A percentile compares a stretch with the other conserved stretches of the same genome.
These are phyloP conservation scores for Avahi laniger DNA, from an alignment of 2,797 vertebrate genomes.

Conservation along the genomic window DNA sequence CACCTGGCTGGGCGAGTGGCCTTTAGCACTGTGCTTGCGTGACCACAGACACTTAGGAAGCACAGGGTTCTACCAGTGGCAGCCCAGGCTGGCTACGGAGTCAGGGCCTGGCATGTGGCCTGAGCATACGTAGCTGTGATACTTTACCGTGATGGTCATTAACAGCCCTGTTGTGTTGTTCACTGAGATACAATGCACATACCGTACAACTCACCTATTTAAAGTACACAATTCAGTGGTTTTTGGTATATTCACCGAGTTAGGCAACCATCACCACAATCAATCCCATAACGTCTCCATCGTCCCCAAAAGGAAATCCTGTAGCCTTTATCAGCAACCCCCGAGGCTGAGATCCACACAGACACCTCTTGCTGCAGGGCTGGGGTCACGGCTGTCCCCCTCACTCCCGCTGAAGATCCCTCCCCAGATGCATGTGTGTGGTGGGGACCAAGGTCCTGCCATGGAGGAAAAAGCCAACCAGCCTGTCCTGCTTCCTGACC, in stretches of 20 bases:
- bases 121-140: not conserved
- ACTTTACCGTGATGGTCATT: not conserved
- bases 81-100: not conserved
- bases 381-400: not conserved
- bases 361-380: not conserved
- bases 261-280: not conserved
- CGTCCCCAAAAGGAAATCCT: not conserved
- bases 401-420: not conserved
- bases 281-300: not conserved
- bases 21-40: not conserved
- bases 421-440: no score
- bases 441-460: not conserved
- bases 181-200: not conserved
- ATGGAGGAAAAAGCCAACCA: not conserved
- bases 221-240: not conserved
- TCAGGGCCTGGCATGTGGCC: not conserved
- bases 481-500: not conserved
- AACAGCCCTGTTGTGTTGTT: not conserved
- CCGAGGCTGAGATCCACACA: not conserved
- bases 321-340: not conserved
- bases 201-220: not conserved
- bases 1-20: not conserved
- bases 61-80: not conserved
- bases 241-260: not conserved
- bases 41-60: not conserved